Base-by-base conservation (phyloP, 2,797 vertebrate species). In the Tapirus indicus region DNA sequence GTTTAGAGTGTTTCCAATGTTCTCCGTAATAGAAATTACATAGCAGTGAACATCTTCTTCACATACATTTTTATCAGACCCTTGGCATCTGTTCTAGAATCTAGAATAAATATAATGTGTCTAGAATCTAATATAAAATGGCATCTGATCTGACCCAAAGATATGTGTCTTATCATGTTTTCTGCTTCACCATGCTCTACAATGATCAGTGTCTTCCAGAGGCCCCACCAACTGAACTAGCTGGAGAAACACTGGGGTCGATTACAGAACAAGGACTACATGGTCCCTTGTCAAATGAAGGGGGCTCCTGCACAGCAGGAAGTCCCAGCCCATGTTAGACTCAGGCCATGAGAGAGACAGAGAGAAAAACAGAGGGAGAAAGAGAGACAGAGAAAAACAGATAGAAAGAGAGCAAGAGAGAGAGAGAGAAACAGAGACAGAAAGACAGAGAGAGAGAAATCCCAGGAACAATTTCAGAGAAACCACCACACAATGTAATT, bases 391-490 rank as follows among this genome's bases (percentile, higher is more conserved):
- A 64, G 10, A 74, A 3, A 82, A 27, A 64, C 68, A 85, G 29
- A 66, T 52, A 66, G 32, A 82, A n/a, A 60, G 35, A 54, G 29
- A 78, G 23, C 49, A 16, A 29, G 5, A n/a, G 0, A n/a, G 27
- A 54, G 11, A 52, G 1, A 64, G 10, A 74, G 4, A 82, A 23
- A 64, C 68, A 85, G 29, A 64, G 25, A 62, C 23, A 86, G 44
- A 32, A 14, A 47, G 32, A 38, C 32, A 64, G 13, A 69, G 23
- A 74, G 71, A 83, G 23, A 68, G 10, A 41, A 92, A 78, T 38
- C 75, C 75, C 84, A 91, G 92, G 54, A 91, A 92, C 27, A 29
- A 14, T 68, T 95, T 64, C 91, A 84, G 56, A 96, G 88, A 88
- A 97, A 97, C 91, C 79, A 62, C 47, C 16, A 4, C 25, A 14